A percentile compares a stretch with the other conserved stretches of the same genome.
Conservation (phyloP, 2,113 vertebrate genomes). For the Actinemys pallida region DNA sequence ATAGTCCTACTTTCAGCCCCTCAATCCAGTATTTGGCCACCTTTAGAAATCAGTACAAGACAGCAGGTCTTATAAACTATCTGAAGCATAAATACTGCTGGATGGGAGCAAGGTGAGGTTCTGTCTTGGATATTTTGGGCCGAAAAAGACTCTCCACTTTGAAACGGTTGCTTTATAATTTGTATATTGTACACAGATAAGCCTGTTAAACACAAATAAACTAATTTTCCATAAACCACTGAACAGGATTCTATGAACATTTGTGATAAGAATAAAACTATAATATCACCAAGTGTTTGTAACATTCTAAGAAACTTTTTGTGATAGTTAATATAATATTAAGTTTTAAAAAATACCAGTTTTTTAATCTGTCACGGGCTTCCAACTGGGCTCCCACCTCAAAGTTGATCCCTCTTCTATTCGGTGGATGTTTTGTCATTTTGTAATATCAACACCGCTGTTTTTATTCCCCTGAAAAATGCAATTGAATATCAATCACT, state of each 20-base stretch:
- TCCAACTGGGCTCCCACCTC: slow-evolving; percentile 97
- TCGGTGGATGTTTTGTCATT: slow-evolving; percentile 98
- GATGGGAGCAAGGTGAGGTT: not conserved
- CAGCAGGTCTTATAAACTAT: not conserved
- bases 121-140: not conserved
- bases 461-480: slow-evolving; percentile 87
- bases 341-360: slow-evolving; percentile 90
- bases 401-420: slow-evolving; percentile 95
- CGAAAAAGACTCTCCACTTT: not conserved
- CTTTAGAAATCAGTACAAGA: not conserved
- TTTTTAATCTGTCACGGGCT: slow-evolving; percentile 96
- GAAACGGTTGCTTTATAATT: rapidly evolving
- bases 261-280: not conserved
- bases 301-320: not conserved
- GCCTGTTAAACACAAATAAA: not conserved
- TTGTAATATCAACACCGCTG: slow-evolving; percentile 84
- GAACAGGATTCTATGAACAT: slow-evolving; percentile 41
- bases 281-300: not conserved
- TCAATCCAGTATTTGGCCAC: not conserved
- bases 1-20: not conserved
- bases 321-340: slow-evolving; percentile 72
- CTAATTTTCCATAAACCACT: slow-evolving; percentile 46
- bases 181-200: not conserved
- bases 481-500: slow-evolving; percentile 82
- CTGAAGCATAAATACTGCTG: not conserved